Evolutionary conservation across 64 coral and sea anemone species (phyloP), one percentile per base, ranked within the genome.

Genomic region (Actinia equina): DNA sequence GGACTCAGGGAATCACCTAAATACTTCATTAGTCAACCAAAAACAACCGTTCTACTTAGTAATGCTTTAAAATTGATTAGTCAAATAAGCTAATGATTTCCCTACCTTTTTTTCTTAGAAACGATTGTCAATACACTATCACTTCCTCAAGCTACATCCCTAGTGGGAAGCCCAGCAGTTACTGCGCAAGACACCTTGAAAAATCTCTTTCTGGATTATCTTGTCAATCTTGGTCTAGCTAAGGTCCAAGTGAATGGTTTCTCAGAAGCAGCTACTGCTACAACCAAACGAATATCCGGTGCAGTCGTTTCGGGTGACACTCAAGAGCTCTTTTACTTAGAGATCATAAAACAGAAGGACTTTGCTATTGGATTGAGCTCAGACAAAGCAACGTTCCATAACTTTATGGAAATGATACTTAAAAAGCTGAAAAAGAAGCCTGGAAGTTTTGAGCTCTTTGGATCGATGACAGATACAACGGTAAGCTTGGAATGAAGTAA

Each of bases 351-450:
- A 59, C 30, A 84, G 17, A 44, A 44, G 18, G 44, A 79, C 77
- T 84, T 84, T 55, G 52, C 52, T 27, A 84, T 84, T 26, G 82
- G 82, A 52, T 8, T 84, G 42, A 84, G 37, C 6, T 46, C 82
- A n/a, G 82, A 84, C 58, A 84, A 84, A 41, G 49, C 82, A 25
- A 65, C 62, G 62, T 65, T 65, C 10, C 62, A 65, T 1, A 65
- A 65, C n/a, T 65, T 65, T 23, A 65, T 65, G 62, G 62, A 65
- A 6, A 65, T 65, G 62, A 65, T 65, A n/a, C 62, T 65, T 65
- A 65, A 22, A 10, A 65, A 65, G 62, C 10, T 65, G 19, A 65
- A 65, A 65, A 65, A 65, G 62, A 65, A 65, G 16, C 62, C 62
- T 5, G 62, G 62, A 65, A 65, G 62, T 65, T 65, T 65, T 65